A percentile compares a stretch with the other conserved stretches of the same genome.
Conservation (phyloP, 2,888 invertebrate species). For the Lepas anatifera region DNA sequence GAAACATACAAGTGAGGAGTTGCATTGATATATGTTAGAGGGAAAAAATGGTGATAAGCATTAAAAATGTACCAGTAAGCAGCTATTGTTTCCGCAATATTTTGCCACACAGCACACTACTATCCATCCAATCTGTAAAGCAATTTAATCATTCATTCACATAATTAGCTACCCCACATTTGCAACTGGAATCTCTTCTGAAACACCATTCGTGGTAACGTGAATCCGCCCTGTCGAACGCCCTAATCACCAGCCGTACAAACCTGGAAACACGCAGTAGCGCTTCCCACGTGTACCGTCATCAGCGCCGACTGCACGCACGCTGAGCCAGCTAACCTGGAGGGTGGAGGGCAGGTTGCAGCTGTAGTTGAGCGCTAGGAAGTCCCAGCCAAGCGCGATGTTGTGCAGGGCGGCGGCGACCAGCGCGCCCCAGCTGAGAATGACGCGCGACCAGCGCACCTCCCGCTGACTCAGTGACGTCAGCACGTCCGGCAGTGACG, state of each 20-base stretch:
- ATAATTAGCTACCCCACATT: background rate
- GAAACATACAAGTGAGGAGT: too few species aligned
- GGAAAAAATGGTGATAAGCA: too few species aligned
- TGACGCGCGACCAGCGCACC: constrained; percentile 23
- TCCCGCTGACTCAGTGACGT: constrained; percentile 23
- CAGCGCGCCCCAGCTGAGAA: constrained; percentile 22
- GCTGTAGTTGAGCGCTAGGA: constrained; percentile 15
- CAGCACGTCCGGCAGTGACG: constrained; percentile 23
- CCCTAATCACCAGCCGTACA: background rate
- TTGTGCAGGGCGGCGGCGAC: constrained; percentile 18
- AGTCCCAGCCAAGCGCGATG: constrained; percentile 21
- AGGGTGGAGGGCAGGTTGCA: constrained; percentile 17
- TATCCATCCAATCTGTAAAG: too few species aligned
- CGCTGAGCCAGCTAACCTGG: background rate
- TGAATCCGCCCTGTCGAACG: too few species aligned
- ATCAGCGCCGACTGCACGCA: too few species aligned
- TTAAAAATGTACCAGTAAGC: too few species aligned
- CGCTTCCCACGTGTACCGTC: background rate
- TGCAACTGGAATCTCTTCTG: too few species aligned
- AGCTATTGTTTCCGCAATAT: too few species aligned
- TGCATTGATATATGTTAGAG: too few species aligned
- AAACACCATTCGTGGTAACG: too few species aligned
- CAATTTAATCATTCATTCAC: too few species aligned
- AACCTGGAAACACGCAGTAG: background rate
- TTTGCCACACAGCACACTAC: too few species aligned